Base-by-base conservation (phyloP, 64 coral and sea anemone species). In the Montipora capricornis region DNA sequence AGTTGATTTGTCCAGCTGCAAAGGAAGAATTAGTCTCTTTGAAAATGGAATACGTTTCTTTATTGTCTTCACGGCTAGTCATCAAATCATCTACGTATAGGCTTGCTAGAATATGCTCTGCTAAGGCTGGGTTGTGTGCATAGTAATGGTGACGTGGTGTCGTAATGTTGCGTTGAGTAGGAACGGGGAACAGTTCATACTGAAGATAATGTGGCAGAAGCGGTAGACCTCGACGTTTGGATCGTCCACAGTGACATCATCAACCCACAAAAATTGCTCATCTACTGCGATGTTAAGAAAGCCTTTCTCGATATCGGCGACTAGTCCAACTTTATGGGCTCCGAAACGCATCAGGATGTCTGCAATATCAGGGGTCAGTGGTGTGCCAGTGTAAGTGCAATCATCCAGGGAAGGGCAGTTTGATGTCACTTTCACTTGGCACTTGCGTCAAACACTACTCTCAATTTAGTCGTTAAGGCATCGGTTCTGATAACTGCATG, bases 301-400 rank as follows among this genome's bases (percentile, higher is more conserved):
- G 20, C 58, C 88, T 45, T 90, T 79, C 76, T 90, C 88, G 10
- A 90, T 66, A 67, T 79, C 75, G 24, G 75, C 22, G n/a, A 94
- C 87, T 29, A 94, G 8, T 49, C 80, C 80, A 44, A 86, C 68
- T 68, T 86, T 95, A 15, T 90, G 88, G 75, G 88, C 88, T 95
- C 93, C 26, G 49, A 95, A 95, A 68, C 93, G 10, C 76, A 95
- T 74, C 68, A 95, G 53, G 75, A 95, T 90, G 57, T 95, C 75
- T 50, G 83, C 59, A 10, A 94, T 58, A 17, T 66, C 81, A 5
- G 93, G 47, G 10, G 75, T 90, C 55, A 95, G 73, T 14, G 81
- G 47, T 29, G 75, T 80, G 50, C 88, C 88, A 15, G 81, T 95
- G 74, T 79, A 87, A 45, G 83, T 76, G 20, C 88, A 95, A n/a